Percentiles rank a stretch among this genome's conserved stretches.
Evolutionary conservation across 1,140 invertebrate species (phyloP).

Genomic region (Choristoneura fumiferana): DNA sequence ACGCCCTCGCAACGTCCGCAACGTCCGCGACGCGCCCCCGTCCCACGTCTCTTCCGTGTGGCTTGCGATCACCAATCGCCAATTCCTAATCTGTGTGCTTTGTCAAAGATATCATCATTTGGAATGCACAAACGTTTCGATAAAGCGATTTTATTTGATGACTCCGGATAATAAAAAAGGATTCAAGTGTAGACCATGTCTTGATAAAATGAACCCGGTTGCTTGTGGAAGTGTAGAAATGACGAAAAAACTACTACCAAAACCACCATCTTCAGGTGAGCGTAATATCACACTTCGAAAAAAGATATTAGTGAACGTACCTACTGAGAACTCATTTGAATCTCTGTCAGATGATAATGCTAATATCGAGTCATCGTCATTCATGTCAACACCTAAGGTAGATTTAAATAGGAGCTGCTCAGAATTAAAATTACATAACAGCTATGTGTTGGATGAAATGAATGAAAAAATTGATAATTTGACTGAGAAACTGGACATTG

Average conservation of each 20-base stretch:
- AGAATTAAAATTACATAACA: background rate
- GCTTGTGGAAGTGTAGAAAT: background rate
- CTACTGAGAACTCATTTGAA: background rate
- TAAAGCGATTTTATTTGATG: background rate
- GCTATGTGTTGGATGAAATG: background rate
- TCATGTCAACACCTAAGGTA: background rate
- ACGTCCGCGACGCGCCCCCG: no score
- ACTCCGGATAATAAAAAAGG: background rate
- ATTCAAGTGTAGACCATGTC: background rate
- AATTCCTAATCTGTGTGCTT: no score
- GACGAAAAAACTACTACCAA: no score
- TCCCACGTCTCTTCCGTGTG: no score
- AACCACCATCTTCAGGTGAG: no score
- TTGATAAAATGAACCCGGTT: background rate
- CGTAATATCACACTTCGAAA: background rate
- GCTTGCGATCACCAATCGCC: no score
- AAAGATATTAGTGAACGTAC: background rate
- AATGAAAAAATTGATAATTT: background rate
- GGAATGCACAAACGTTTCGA: background rate
- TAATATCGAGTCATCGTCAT: background rate
- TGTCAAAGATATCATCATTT: background rate
- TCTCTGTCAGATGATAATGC: background rate
- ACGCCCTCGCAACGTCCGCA: no score
- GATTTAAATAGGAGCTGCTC: background rate
- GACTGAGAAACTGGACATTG: background rate